phyloP scores from a whole-genome alignment of 2,113 vertebrate genomes.

The Psephotus haematonotus region DNA sequence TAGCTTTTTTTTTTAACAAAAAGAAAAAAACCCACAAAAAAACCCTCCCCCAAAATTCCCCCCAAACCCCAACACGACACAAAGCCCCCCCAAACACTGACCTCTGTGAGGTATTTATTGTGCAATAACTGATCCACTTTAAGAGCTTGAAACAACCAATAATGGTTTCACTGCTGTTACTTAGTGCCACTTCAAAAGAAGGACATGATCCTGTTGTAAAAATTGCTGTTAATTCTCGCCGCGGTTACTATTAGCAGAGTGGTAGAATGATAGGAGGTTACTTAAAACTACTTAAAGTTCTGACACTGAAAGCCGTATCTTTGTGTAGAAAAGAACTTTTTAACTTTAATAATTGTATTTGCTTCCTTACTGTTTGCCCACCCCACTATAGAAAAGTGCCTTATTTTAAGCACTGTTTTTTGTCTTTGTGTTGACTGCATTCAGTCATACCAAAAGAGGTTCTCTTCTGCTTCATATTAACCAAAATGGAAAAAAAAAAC shows the following conservation, averaged over 20 bases:
- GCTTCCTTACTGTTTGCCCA: constrained; percentile 49
- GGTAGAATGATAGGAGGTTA: constrained; percentile 69
- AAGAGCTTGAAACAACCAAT: constrained; percentile 84
- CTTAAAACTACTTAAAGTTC: constrained; percentile 80
- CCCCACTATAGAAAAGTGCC: constrained; percentile 50
- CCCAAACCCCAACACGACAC: not conserved
- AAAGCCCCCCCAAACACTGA: constrained; percentile 69
- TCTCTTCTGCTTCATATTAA: constrained; percentile 62
- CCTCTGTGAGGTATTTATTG: constrained; percentile 89
- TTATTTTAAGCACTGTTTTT: constrained; percentile 73
- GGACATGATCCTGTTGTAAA: constrained; percentile 65
- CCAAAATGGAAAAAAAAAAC: constrained; percentile 47
- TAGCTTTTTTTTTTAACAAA: constrained; percentile 50
- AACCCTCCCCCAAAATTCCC: not conserved
- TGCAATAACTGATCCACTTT: constrained; percentile 87
- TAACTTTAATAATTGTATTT: constrained; percentile 68
- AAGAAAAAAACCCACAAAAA: not conserved
- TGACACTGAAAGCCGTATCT: constrained; percentile 81
- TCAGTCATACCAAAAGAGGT: constrained; percentile 34
- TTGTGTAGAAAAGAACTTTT: constrained; percentile 4
- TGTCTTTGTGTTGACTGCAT: constrained; percentile 43
- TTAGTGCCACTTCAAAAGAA: constrained; percentile 76
- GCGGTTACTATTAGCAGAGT: constrained; percentile 71
- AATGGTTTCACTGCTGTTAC: constrained; percentile 80
- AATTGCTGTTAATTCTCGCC: constrained; percentile 70